Evolutionary conservation across 2,113 vertebrate genomes (phyloP).

Genomic region (Mormoops blainvillei): DNA sequence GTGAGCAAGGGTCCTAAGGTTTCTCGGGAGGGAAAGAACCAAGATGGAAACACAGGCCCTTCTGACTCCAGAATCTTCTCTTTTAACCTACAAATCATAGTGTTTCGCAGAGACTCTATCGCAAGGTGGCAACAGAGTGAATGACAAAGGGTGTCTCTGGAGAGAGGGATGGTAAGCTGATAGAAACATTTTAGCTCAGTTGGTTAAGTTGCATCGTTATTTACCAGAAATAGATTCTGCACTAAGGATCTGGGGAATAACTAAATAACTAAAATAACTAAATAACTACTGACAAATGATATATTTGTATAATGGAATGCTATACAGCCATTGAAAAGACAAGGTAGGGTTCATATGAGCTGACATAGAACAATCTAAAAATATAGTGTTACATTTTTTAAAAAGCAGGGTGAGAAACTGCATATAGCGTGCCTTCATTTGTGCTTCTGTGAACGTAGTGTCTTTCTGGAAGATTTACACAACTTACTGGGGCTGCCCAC

Average conservation of each 20-base stretch:
- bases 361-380: neutral
- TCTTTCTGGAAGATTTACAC: neutral
- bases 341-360: neutral
- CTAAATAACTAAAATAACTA: too few species aligned
- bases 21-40: neutral
- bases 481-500: neutral
- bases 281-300: neutral
- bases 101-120: neutral
- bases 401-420: neutral
- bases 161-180: neutral
- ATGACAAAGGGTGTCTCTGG: too few species aligned
- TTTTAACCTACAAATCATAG: neutral
- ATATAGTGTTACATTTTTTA: neutral
- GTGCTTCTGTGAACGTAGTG: neutral
- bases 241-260: neutral
- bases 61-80: neutral
- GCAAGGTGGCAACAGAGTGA: fast-evolving
- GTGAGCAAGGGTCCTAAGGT: neutral
- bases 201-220: neutral
- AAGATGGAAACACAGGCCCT: neutral
- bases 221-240: neutral
- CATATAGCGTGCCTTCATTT: neutral
- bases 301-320: neutral
- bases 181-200: neutral
- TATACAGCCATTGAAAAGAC: neutral